Evolutionary conservation across 2,113 vertebrate species (phyloP).

Genomic region (Nesoenas mayeri): DNA sequence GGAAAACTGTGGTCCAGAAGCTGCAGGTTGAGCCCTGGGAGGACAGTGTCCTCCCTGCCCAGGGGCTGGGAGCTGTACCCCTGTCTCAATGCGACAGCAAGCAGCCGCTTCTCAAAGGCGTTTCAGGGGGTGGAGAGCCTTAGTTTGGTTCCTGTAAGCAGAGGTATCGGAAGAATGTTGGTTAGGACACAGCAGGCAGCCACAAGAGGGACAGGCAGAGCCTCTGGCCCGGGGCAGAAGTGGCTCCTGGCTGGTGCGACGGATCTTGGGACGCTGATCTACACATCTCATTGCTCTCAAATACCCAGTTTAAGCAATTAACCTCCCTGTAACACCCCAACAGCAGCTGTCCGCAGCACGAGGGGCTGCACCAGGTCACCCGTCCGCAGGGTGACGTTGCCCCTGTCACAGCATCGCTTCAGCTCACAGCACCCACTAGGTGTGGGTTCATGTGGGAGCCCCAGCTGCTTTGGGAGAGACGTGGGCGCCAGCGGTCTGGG

Average conservation of each 20-base stretch:
- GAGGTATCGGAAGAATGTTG: background rate
- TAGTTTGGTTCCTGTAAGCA: background rate
- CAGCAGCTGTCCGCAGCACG: background rate
- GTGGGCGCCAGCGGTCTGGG: fast-evolving
- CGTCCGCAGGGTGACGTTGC: fast-evolving
- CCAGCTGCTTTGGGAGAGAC: background rate
- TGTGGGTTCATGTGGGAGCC: background rate
- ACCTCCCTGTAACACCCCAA: background rate
- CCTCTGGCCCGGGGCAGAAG: background rate
- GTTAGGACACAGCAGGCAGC: background rate
- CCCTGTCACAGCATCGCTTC: background rate
- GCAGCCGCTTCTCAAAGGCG: background rate
- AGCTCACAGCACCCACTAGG: fast-evolving
- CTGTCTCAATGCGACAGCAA: background rate
- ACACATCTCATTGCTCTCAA: background rate
- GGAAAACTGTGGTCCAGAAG: background rate
- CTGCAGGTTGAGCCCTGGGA: background rate
- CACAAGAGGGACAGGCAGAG: background rate
- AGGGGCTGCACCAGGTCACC: background rate
- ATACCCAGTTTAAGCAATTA: background rate
- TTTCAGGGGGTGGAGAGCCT: background rate
- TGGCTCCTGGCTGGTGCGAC: background rate
- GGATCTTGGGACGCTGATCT: background rate
- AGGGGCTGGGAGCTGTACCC: background rate
- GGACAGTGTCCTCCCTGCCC: background rate